phyloP scores from a whole-genome alignment of 2,797 vertebrate genomes.

The Halcyon badia region DNA sequence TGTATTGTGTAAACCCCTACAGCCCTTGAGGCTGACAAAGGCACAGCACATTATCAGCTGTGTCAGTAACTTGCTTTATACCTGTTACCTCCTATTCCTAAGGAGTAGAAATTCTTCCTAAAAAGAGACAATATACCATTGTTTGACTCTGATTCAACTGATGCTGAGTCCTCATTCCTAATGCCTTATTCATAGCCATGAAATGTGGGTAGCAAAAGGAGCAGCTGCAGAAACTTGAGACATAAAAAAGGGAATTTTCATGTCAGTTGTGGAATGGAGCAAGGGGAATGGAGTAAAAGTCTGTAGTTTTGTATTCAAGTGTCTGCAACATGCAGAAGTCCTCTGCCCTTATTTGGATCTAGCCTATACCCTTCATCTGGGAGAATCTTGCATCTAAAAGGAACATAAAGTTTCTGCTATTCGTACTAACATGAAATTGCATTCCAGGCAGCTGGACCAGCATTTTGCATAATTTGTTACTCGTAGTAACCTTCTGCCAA shows the following conservation, averaged over 20 bases:
- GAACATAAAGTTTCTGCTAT: neutral
- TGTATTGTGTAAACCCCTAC: neutral
- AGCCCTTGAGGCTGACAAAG: neutral
- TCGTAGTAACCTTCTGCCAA: constrained; percentile 3
- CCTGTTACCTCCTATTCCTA: neutral
- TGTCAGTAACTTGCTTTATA: neutral
- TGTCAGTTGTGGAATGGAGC: neutral
- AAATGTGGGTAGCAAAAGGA: neutral
- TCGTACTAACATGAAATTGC: neutral
- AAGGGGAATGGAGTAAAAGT: neutral
- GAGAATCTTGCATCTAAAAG: neutral
- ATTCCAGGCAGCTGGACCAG: neutral
- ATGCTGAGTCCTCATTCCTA: neutral
- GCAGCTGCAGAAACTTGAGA: neutral
- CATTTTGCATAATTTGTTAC: neutral
- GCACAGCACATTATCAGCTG: neutral
- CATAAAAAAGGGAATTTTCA: neutral
- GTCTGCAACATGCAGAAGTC: neutral
- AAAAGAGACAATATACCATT: neutral
- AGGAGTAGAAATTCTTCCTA: neutral
- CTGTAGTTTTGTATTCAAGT: neutral
- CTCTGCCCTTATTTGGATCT: neutral
- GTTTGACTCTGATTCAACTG: neutral
- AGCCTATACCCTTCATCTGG: neutral
- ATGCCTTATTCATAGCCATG: neutral